phyloP scores from a whole-genome alignment of 2,888 invertebrate species.

The Poecilobothrus nobilitatus region DNA sequence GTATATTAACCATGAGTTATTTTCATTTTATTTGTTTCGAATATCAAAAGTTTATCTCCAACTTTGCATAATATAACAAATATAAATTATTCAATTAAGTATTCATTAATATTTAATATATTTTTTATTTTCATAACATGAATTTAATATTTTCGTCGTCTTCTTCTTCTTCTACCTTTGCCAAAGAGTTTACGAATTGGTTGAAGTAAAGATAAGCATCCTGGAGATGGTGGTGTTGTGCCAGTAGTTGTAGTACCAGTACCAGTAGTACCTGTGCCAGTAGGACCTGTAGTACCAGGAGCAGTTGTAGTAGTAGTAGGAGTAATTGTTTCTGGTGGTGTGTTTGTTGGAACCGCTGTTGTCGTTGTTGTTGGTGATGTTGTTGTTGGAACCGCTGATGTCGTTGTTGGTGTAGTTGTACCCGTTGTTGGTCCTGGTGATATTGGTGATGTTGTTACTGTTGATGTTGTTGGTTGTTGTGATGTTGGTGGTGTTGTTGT shows the following conservation, averaged over 20 bases:
- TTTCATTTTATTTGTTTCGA: too few relatives aligned
- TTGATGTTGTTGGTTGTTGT: not conserved
- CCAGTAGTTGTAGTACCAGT: not conserved
- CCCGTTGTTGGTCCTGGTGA: not conserved
- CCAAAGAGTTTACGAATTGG: not conserved
- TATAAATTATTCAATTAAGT: too few relatives aligned
- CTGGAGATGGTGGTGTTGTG: not conserved
- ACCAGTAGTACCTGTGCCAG: not conserved
- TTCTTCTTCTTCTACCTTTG: not conserved
- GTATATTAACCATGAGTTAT: too few relatives aligned
- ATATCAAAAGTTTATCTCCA: too few relatives aligned
- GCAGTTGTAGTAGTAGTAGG: not conserved
- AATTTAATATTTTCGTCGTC: too few relatives aligned
- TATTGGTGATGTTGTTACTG: not conserved
- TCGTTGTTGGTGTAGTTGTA: not conserved
- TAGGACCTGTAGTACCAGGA: not conserved
- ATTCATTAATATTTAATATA: too few relatives aligned
- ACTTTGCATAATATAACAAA: too few relatives aligned
- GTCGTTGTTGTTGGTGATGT: not conserved
- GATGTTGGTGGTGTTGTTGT: too few relatives aligned
- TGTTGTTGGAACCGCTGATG: not conserved
- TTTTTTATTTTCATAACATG: too few relatives aligned
- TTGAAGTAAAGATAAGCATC: too few relatives aligned
- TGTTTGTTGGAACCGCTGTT: not conserved
- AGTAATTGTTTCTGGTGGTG: not conserved